A percentile compares a stretch with the other conserved stretches of the same genome.
These are phyloP conservation scores for Caloenas nicobarica DNA, from an alignment of 2,113 vertebrate genomes.

Conservation along the genomic window DNA sequence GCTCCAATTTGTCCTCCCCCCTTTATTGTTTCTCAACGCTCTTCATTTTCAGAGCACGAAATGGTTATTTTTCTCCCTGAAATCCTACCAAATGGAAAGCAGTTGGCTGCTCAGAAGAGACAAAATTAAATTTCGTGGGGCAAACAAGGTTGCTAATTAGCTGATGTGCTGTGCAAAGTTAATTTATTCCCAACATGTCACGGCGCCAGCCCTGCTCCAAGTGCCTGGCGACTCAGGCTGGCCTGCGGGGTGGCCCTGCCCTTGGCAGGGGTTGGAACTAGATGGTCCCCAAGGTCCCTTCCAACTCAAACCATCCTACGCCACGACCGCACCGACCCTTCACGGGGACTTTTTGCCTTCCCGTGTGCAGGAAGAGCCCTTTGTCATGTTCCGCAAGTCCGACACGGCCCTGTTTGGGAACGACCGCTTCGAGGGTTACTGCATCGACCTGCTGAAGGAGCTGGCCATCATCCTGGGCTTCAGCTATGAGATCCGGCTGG, in stretches of 20 bases:
- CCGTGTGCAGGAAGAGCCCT: conserved; percentile 90
- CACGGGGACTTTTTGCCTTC: not conserved
- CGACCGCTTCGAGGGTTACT: conserved; percentile 97
- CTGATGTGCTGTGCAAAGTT: conserved; percentile 31
- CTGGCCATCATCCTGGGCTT: conserved; percentile 93
- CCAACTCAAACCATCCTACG: too few relatives aligned
- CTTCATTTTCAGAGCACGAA: conserved; percentile 30
- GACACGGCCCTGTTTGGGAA: conserved; percentile 93
- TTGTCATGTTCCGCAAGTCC: conserved; percentile 98
- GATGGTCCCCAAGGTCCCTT: too few relatives aligned
- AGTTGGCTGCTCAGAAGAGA: conserved; percentile 61
- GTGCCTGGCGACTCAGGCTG: not conserved
- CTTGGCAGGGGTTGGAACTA: too few relatives aligned
- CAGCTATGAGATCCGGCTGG: conserved; percentile 93
- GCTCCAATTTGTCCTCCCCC: too few relatives aligned
- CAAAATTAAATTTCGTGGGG: conserved; percentile 62
- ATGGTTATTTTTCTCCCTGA: conserved; percentile 45
- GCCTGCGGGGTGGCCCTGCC: not conserved
- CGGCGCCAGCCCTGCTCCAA: not conserved
- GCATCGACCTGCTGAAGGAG: conserved; percentile 96
- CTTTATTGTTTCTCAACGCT: not conserved
- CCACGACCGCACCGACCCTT: not conserved
- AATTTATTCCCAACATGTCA: conserved; percentile 32
- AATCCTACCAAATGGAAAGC: conserved; percentile 50
- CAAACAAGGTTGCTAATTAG: conserved; percentile 65